Evolutionary conservation across 1,140 invertebrate genomes (phyloP).

Genomic region (Capitella teleta): DNA sequence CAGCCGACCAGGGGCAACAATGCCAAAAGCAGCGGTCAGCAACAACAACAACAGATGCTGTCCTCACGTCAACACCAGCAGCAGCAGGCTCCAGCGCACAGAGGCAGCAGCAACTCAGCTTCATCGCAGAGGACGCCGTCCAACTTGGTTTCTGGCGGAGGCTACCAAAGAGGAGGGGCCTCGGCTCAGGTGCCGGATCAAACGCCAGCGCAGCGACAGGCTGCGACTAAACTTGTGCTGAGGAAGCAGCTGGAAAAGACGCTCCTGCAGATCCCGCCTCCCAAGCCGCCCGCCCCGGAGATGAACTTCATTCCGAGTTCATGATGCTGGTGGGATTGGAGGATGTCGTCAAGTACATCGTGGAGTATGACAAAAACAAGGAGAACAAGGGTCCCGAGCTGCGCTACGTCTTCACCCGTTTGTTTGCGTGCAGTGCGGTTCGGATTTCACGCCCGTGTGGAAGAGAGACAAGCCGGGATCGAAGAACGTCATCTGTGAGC

Average conservation of each 20-base stretch:
- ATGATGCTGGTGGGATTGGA: slow-evolving; percentile 91
- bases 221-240: slow-evolving; percentile 90
- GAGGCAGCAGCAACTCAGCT: too few relatives aligned
- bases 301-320: slow-evolving; percentile 99
- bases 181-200: slow-evolving; percentile 39
- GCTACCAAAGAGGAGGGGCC: background rate
- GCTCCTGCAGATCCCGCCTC: slow-evolving; percentile 87
- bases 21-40: slow-evolving; percentile 3
- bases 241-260: slow-evolving; percentile 96
- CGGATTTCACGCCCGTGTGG: slow-evolving; percentile 97
- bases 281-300: slow-evolving; percentile 92
- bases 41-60: slow-evolving; percentile 9
- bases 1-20: background rate
- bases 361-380: slow-evolving; percentile 43
- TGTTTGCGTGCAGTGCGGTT: slow-evolving; percentile 88
- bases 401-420: slow-evolving; percentile 53
- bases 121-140: background rate
- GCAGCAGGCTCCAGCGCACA: background rate
- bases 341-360: slow-evolving; percentile 90
- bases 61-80: too few relatives aligned
- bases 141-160: too few relatives aligned
- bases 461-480: slow-evolving; percentile 74
- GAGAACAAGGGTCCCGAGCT: slow-evolving; percentile 33
- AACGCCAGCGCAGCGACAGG: slow-evolving; percentile 86
- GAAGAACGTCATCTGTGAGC: slow-evolving; percentile 82